Conservation (phyloP, 2,888 invertebrate species). For the Volucella inflata region DNA sequence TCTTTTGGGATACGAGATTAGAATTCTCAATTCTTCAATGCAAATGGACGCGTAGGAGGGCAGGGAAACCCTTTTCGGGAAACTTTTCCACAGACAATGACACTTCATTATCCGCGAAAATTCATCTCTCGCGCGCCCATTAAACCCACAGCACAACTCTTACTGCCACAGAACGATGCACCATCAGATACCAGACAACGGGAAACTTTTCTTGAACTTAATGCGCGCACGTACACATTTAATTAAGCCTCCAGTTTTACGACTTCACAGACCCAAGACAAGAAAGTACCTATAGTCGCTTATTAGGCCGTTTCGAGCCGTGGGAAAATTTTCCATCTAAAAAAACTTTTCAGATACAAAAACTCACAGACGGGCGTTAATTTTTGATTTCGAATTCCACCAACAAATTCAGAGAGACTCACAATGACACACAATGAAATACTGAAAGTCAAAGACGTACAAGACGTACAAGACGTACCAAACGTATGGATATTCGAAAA, state of each 20-base stretch:
- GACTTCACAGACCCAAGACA: conserved; percentile 5
- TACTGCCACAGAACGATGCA: background rate
- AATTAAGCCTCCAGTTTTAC: conserved; percentile 49
- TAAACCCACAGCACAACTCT: background rate
- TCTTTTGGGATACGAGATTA: background rate
- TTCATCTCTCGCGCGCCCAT: conserved; percentile 39
- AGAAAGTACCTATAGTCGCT: background rate
- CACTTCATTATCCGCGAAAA: conserved; percentile 63
- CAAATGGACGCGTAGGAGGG: background rate
- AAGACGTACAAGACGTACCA: background rate
- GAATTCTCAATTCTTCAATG: conserved; percentile 17
- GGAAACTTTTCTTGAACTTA: conserved; percentile 61
- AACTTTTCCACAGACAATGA: conserved; percentile 57
- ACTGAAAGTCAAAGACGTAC: conserved; percentile 19
- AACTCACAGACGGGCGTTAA: conserved; percentile 24
- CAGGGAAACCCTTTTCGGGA: conserved; percentile 50
- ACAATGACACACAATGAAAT: conserved; percentile 11
- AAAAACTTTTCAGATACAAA: background rate
- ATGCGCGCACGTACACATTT: conserved; percentile 58
- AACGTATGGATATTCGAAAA: conserved; percentile 5
- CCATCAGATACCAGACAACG: conserved; percentile 21
- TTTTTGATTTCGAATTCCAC: conserved; percentile 54
- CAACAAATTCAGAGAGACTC: conserved; percentile 21
- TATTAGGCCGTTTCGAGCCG: conserved; percentile 3
- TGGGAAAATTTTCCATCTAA: conserved; percentile 44